Conservation (phyloP, 2,797 vertebrate species). For the Ctenopoma multispine region DNA sequence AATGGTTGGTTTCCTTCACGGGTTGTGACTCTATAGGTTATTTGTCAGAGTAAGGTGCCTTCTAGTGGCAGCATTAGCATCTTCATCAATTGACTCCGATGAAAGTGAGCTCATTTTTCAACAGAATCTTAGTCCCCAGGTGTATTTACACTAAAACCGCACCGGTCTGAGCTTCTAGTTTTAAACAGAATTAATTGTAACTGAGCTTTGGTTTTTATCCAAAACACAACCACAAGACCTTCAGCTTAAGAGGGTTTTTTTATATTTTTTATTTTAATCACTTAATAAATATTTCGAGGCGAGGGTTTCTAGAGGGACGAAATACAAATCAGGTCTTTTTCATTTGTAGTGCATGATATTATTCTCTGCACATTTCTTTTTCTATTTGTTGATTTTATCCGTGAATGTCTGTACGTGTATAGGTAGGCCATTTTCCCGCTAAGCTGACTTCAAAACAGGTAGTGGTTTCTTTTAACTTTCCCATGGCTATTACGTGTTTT, state of each 20-base stretch:
- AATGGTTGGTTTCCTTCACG: too few relatives aligned
- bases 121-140: slow-evolving; percentile 9
- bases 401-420: neutral
- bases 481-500: slow-evolving; percentile 21
- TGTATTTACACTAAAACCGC: slow-evolving; percentile 4
- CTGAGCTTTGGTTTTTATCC: slow-evolving; percentile 43
- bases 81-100: slow-evolving; percentile 16
- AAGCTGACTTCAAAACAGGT: slow-evolving; percentile 6
- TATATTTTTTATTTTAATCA: slow-evolving; percentile 77
- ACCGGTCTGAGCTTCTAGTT: slow-evolving; percentile 21
- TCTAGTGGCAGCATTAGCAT: slow-evolving; percentile 5
- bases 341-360: slow-evolving; percentile 61
- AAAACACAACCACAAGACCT: slow-evolving; percentile 47
- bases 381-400: slow-evolving; percentile 8
- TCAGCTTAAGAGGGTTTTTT: slow-evolving; percentile 62
- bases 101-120: slow-evolving; percentile 10
- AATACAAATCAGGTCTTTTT: slow-evolving; percentile 68
- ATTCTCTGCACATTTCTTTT: slow-evolving; percentile 39
- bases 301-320: slow-evolving; percentile 63
- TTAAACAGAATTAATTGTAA: slow-evolving; percentile 57
- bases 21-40: neutral
- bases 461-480: slow-evolving; percentile 15
- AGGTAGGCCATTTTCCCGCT: neutral
- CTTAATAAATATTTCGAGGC: slow-evolving; percentile 82
- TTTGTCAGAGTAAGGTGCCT: slow-evolving; percentile 1